Evolutionary conservation across 1,140 invertebrate species (phyloP).

Genomic region (Drosophila bocqueti): DNA sequence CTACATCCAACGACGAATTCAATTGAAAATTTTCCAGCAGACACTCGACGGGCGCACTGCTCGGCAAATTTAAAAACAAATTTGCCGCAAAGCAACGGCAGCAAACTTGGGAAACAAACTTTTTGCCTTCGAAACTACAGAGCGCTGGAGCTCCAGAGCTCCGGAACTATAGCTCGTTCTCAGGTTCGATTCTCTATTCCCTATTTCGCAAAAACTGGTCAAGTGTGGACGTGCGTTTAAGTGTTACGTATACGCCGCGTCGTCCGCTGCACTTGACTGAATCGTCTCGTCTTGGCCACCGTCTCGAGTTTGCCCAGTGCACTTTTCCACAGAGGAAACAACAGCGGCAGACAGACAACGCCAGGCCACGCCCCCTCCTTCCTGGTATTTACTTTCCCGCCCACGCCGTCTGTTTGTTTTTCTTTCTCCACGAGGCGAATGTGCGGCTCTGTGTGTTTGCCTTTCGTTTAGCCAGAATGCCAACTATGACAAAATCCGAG

Average conservation of each 20-base stretch:
- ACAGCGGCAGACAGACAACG: slow-evolving; percentile 33
- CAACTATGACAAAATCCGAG: slow-evolving; percentile 63
- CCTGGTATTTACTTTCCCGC: slow-evolving; percentile 62
- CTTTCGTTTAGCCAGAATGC: slow-evolving; percentile 72
- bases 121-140: slow-evolving; percentile 20
- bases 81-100: slow-evolving; percentile 73
- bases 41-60: slow-evolving; percentile 50
- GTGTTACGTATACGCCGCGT: slow-evolving; percentile 77
- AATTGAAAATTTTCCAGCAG: slow-evolving; percentile 72
- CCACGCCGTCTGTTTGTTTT: slow-evolving; percentile 55
- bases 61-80: slow-evolving; percentile 78
- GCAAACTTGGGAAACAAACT: slow-evolving; percentile 55
- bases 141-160: background rate
- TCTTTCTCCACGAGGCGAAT: slow-evolving; percentile 10
- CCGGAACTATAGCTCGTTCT: slow-evolving; percentile 50
- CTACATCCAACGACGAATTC: slow-evolving; percentile 76
- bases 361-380: slow-evolving; percentile 20
- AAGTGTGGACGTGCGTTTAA: slow-evolving; percentile 78
- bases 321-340: slow-evolving; percentile 48
- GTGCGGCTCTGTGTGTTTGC: slow-evolving; percentile 63
- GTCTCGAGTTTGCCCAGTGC: slow-evolving; percentile 64
- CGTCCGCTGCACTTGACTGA: slow-evolving; percentile 61
- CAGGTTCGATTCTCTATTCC: slow-evolving; percentile 59
- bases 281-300: slow-evolving; percentile 40
- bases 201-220: slow-evolving; percentile 52